phyloP scores from a whole-genome alignment of 2,888 invertebrate genomes.

The Pasiphila rectangulata region DNA sequence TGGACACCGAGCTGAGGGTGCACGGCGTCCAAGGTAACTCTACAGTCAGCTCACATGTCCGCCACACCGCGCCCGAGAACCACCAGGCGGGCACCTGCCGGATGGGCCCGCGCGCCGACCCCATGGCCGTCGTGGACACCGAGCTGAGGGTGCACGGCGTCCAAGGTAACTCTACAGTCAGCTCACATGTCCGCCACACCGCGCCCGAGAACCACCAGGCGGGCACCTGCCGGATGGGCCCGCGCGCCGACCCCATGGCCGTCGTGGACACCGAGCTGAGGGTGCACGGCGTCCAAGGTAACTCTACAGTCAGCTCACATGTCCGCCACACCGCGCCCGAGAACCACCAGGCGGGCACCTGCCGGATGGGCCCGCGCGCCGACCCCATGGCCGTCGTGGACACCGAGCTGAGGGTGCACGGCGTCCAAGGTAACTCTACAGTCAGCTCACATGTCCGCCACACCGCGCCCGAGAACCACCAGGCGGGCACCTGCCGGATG shows the following conservation, averaged over 20 bases:
- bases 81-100: conserved; percentile 91
- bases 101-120: conserved; percentile 87
- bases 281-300: conserved; percentile 83
- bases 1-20: conserved; percentile 84
- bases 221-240: conserved; percentile 92
- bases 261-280: conserved; percentile 86
- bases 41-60: conserved; percentile 36
- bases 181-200: conserved; percentile 82
- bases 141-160: conserved; percentile 84
- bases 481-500: too few species aligned
- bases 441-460: too few species aligned
- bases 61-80: conserved; percentile 89
- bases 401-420: conserved; percentile 83
- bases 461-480: too few species aligned
- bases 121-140: conserved; percentile 87
- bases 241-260: conserved; percentile 84
- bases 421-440: conserved; percentile 74
- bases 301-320: conserved; percentile 34
- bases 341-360: conserved; percentile 91
- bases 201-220: conserved; percentile 92
- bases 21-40: conserved; percentile 81
- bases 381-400: conserved; percentile 89
- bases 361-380: conserved; percentile 88
- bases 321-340: conserved; percentile 88
- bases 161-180: conserved; percentile 57